Conservation (phyloP, 1,140 invertebrate species). For the Camponotus pennsylvanicus region DNA sequence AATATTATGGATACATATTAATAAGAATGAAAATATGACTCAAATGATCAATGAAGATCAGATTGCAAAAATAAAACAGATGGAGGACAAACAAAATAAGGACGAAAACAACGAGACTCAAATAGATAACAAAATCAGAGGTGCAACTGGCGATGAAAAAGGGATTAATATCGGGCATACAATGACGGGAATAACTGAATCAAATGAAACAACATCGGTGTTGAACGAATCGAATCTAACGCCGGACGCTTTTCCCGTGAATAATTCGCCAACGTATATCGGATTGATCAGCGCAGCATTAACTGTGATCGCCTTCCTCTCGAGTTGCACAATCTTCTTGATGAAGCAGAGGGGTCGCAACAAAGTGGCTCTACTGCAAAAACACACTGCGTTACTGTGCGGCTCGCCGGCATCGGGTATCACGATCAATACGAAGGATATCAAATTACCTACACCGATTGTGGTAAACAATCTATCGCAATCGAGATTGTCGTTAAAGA, state of each 20-base stretch:
- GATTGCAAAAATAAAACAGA: not conserved
- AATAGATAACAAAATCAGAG: conserved; percentile 11
- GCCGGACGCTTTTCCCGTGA: conserved; percentile 89
- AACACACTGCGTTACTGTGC: conserved; percentile 88
- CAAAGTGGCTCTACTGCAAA: conserved; percentile 90
- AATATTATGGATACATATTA: conserved; percentile 33
- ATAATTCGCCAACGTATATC: conserved; percentile 90
- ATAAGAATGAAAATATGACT: conserved; percentile 22
- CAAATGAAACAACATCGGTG: conserved; percentile 77
- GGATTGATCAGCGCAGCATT: conserved; percentile 93
- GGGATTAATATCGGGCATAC: conserved; percentile 17
- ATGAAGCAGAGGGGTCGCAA: conserved; percentile 91
- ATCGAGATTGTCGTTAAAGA: conserved; percentile 85
- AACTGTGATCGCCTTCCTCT: conserved; percentile 90
- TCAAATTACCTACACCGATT: conserved; percentile 88
- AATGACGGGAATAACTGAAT: conserved; percentile 64
- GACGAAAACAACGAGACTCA: not conserved
- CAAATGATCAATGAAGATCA: conserved; percentile 33
- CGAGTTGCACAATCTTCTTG: conserved; percentile 90
- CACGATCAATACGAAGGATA: conserved; percentile 90
- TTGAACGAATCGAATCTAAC: conserved; percentile 84
- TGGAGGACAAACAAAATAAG: conserved; percentile 3
- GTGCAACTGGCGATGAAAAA: not conserved
- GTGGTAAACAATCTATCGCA: conserved; percentile 87
- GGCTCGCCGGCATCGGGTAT: conserved; percentile 85